Evolutionary conservation across 2,113 vertebrate genomes (phyloP).

Genomic region (Pachycephala philippinensis): DNA sequence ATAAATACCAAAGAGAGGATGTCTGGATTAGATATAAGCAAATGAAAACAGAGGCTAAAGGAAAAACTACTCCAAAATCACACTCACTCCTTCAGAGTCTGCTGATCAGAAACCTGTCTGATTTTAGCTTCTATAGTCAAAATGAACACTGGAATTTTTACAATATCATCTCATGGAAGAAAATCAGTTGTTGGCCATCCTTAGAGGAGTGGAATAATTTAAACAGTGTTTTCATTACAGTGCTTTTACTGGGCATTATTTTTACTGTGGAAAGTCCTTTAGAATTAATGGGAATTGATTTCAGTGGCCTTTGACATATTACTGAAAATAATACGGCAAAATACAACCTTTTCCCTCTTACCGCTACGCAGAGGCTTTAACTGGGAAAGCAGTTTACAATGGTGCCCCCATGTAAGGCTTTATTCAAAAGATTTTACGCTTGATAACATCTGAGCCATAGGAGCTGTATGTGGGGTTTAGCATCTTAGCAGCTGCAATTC

Average conservation of each 20-base stretch:
- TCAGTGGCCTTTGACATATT: constrained; percentile 65
- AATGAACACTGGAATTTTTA: neutral
- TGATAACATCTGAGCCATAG: constrained; percentile 62
- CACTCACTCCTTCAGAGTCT: neutral
- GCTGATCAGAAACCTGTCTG: neutral
- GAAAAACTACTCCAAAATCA: neutral
- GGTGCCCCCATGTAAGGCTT: constrained; percentile 59
- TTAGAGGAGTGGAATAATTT: constrained; percentile 41
- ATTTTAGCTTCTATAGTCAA: neutral
- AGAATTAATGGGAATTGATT: constrained; percentile 72
- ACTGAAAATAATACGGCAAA: constrained; percentile 62
- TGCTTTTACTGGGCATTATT: constrained; percentile 60
- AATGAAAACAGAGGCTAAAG: neutral
- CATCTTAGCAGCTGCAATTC: constrained; percentile 68
- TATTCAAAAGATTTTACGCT: constrained; percentile 68
- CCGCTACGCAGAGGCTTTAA: constrained; percentile 47
- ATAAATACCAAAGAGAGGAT: neutral
- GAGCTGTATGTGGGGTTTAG: constrained; percentile 62
- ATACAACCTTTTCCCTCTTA: constrained; percentile 62
- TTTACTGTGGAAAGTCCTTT: constrained; percentile 59
- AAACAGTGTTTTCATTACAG: constrained; percentile 37
- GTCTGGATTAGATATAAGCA: neutral
- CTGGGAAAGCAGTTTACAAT: constrained; percentile 65
- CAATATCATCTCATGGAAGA: neutral
- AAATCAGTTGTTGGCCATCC: neutral